These are phyloP conservation scores for Drosophila meridionalis DNA, from an alignment of 2,888 invertebrate species.

Conservation along the genomic window DNA sequence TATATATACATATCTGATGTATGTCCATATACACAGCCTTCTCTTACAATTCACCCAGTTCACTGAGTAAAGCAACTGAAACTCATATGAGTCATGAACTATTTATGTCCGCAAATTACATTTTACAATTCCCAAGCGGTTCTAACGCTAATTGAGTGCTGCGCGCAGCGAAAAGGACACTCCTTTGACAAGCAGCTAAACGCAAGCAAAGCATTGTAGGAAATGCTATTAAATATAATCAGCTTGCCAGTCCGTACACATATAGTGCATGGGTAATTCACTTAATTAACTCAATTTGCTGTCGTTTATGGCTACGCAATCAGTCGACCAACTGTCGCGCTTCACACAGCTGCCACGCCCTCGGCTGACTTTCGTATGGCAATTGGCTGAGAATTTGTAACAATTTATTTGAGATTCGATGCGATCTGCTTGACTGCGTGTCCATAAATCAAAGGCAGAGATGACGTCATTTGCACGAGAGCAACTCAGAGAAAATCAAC, in stretches of 20 bases:
- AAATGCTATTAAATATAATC: slow-evolving; percentile 7
- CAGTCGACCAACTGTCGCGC: slow-evolving; percentile 1
- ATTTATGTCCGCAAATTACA: slow-evolving; percentile 26
- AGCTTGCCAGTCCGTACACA: slow-evolving; percentile 5
- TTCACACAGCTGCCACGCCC: background rate
- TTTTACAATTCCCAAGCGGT: slow-evolving; percentile 32
- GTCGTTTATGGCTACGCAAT: slow-evolving; percentile 24
- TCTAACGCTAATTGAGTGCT: slow-evolving; percentile 27
- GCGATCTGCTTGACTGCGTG: slow-evolving; percentile 38
- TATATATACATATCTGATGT: background rate
- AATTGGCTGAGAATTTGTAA: slow-evolving; percentile 38
- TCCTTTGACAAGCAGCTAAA: slow-evolving; percentile 8
- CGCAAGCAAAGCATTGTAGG: slow-evolving; percentile 3
- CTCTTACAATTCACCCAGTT: background rate
- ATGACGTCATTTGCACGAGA: slow-evolving; percentile 54
- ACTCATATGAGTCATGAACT: slow-evolving; percentile 19
- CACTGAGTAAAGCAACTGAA: background rate
- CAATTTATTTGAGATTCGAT: slow-evolving; percentile 30
- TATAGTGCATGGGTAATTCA: slow-evolving; percentile 22
- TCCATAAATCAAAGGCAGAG: slow-evolving; percentile 65
- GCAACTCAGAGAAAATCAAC: slow-evolving; percentile 11
- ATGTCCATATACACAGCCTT: background rate
- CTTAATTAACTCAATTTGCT: slow-evolving; percentile 45
- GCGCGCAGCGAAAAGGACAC: slow-evolving; percentile 2
- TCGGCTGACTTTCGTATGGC: background rate